Base-by-base conservation (phyloP, 2,113 vertebrate species). In the Megaleporinus macrocephalus region DNA sequence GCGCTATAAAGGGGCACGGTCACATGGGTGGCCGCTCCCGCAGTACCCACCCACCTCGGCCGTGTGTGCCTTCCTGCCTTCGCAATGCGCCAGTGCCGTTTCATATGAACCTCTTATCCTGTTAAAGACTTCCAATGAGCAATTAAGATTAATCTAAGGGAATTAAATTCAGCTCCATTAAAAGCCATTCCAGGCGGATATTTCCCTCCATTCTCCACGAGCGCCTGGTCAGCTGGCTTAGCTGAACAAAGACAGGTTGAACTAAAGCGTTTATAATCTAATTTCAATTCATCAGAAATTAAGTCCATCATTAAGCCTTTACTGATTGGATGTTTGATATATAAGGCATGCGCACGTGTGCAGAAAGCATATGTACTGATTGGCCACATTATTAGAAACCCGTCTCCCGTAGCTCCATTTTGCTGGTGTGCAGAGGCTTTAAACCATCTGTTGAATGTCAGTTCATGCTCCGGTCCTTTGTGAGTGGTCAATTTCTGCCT, bases 61-160 rank as follows among this genome's bases (percentile, higher is more conserved):
- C 5, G 20, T 79, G 20, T 29, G 5, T 53, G 49, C 71, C 49
- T n/a, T 30, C 44, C 65, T 44, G 51, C 22, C 51, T 41, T 69
- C 22, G 18, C 26, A 18, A 2, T 51, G 70, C 27, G 24, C 44
- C 44, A 65, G 13, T 53, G 73, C 13, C 68, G 26, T 62, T 63
- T 76, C 66, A 65, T 22, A 55, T 24, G 16, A 51, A 70, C 29
- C 26, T 20, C n/a, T 72, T 73, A 57, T 78, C 47, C 24, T 73
- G 51, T 73, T 65, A 73, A 79, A 80, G 29, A 63, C 53, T 76
- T 73, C 66, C 57, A 77, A 69, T 30, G 36, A 77, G 70, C 69
- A 62, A 78, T 83, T 78, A 76, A n/a, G 69, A 81, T 79, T 76
- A 59, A 73, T 57, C n/a, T n/a, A n/a, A 57, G 51, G 27, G 51